A percentile compares a stretch with the other conserved stretches of the same genome.
Evolutionary conservation across 2,888 invertebrate genomes (phyloP).

Genomic region (Carabus problematicus): DNA sequence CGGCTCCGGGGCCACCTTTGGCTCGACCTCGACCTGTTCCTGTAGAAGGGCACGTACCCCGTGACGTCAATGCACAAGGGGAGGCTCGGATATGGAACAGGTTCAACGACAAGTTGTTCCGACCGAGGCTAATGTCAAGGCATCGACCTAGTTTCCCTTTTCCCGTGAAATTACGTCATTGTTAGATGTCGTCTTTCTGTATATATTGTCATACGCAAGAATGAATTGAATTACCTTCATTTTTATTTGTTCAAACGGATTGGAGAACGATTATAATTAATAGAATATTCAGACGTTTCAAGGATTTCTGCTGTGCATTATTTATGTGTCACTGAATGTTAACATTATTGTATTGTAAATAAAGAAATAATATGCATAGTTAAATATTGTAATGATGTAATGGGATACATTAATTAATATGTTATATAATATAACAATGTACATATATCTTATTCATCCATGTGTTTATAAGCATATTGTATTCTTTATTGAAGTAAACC

Average conservation of each 20-base stretch:
- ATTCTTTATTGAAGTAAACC: no score
- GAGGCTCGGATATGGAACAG: slow-evolving; percentile 13
- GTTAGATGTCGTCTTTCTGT: not conserved
- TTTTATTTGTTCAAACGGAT: not conserved
- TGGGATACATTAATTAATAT: no score
- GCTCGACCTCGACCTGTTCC: slow-evolving; percentile 13
- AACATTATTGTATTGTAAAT: no score
- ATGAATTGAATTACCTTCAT: not conserved
- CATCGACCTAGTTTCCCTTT: not conserved
- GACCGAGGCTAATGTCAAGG: slow-evolving; percentile 6
- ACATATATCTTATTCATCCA: no score
- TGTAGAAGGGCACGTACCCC: slow-evolving; percentile 14
- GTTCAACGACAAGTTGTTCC: slow-evolving; percentile 17
- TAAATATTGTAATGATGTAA: no score
- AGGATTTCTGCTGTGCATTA: no score
- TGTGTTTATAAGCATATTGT: no score
- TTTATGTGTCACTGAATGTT: no score
- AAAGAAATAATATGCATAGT: no score
- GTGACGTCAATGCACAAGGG: slow-evolving; percentile 10
- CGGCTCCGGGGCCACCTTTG: not conserved
- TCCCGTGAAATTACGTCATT: not conserved
- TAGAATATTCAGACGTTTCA: no score
- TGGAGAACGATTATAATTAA: no score
- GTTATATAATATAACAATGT: no score
- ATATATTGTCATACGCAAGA: not conserved